Evolutionary conservation across 1,140 invertebrate species (phyloP), one percentile per base, ranked within the genome.

Genomic region (Achatina immaculata): DNA sequence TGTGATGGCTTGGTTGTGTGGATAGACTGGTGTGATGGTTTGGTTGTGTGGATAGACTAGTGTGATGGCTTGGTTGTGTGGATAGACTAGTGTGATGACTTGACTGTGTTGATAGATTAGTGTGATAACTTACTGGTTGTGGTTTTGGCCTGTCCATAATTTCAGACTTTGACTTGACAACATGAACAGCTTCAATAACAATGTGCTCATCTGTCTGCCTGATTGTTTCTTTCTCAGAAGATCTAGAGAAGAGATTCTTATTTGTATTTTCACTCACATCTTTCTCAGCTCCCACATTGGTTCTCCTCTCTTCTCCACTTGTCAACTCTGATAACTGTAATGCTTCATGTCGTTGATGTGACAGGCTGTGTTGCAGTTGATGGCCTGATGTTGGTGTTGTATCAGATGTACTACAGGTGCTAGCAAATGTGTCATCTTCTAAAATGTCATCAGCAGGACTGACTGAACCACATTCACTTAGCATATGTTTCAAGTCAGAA

Each of bases 161-260:
- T 62, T n/a, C 1, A 62, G 58, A 31, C 28, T 62, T 62, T 31
- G 7, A 31, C 21, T 62, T 62, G 4, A 62, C 58, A 6, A 62
- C 58, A 62, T 62, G 58, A 14, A 28, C 28, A 62, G 58, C 7
- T 34, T 45, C 72, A 45, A 55, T 55, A 36, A 51, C 45, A 24
- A 74, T 74, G 43, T 74, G 72, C 9, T 55, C 72, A 36, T 74
- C 72, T 24, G 4, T 36, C n/a, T 74, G 72, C 21, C 72, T 74
- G 45, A 51, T 28, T 45, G 68, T 42, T 45, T 71, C 36, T 42
- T 42, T 45, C 38, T 71, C 68, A 40, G 68, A 9, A 28, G 31
- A 28, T 16, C 58, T 62, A 28, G 19, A 62, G 7, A 48, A 19
- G 7, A 48, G 45, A 48, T 11, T 7, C 24, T 55, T 14, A 6